Evolutionary conservation across 2,113 vertebrate genomes (phyloP).

Genomic region (Centropristis striata): DNA sequence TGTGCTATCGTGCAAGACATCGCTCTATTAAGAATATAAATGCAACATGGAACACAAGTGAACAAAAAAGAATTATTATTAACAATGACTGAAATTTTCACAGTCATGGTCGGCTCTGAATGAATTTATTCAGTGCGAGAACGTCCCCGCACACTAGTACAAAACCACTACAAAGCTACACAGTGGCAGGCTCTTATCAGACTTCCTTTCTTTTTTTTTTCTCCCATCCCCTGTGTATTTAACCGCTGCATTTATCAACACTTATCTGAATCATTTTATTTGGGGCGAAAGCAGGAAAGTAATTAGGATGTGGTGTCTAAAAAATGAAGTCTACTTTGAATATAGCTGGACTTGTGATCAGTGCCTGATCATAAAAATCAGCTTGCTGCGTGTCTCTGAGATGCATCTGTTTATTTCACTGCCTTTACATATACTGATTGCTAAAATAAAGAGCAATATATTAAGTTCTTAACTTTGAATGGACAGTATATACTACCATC

Average conservation of each 20-base stretch:
- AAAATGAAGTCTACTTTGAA: conserved; percentile 47
- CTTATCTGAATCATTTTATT: conserved; percentile 61
- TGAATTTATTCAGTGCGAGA: conserved; percentile 68
- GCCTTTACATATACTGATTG: conserved; percentile 11
- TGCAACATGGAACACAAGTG: conserved; percentile 57
- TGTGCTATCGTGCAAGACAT: conserved; percentile 64
- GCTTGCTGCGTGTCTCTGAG: conserved; percentile 23
- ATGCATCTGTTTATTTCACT: conserved; percentile 32
- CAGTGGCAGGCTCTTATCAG: conserved; percentile 59
- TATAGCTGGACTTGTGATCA: conserved; percentile 43
- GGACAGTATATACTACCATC: not conserved
- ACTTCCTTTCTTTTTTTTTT: conserved; percentile 48
- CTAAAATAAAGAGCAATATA: not conserved
- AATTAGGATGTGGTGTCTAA: conserved; percentile 47
- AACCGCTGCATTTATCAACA: conserved; percentile 55
- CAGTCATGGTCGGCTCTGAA: conserved; percentile 51
- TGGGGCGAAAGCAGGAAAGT: conserved; percentile 35
- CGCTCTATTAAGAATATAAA: conserved; percentile 59
- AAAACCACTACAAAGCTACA: conserved; percentile 59
- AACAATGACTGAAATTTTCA: conserved; percentile 64
- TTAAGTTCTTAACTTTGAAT: not conserved
- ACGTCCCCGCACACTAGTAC: conserved; percentile 30
- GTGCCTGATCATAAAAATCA: not conserved
- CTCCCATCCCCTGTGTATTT: conserved; percentile 34
- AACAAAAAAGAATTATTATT: conserved; percentile 68